Percentiles rank a stretch among this genome's conserved stretches.
Conservation (phyloP, 1,140 invertebrate genomes). For the Potamilus streckersoni region DNA sequence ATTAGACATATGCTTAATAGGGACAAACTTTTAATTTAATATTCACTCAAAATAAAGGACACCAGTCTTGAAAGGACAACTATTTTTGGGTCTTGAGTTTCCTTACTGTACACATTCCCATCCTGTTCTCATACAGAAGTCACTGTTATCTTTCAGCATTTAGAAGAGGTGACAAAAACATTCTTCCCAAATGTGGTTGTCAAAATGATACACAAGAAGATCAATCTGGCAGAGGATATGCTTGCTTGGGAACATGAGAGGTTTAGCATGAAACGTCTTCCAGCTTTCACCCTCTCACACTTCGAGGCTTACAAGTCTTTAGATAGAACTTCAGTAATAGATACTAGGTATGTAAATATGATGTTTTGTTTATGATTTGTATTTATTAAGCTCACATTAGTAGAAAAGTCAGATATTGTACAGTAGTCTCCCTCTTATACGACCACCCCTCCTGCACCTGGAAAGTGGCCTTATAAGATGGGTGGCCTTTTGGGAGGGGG, state of each 20-base stretch:
- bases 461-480: no score
- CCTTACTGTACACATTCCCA: no score
- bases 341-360: conserved; percentile 60
- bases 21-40: background rate
- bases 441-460: no score
- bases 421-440: no score
- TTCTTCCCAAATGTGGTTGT: conserved; percentile 71
- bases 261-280: conserved; percentile 90
- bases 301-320: conserved; percentile 71
- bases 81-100: no score
- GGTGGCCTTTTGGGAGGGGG: no score
- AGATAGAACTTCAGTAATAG: conserved; percentile 65
- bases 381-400: no score
- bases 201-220: conserved; percentile 94
- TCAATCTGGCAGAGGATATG: conserved; percentile 93
- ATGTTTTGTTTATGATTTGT: background rate
- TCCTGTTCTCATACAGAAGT: background rate
- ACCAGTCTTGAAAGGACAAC: no score
- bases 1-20: no score
- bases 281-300: conserved; percentile 91
- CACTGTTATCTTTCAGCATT: conserved; percentile 61
- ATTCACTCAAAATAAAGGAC: background rate
- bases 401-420: no score
- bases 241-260: conserved; percentile 98
- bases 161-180: conserved; percentile 48